Percentiles rank a stretch among this genome's conserved stretches.
Conservation (phyloP, 2,113 vertebrate genomes). For the Microcebus ravelobensis region DNA sequence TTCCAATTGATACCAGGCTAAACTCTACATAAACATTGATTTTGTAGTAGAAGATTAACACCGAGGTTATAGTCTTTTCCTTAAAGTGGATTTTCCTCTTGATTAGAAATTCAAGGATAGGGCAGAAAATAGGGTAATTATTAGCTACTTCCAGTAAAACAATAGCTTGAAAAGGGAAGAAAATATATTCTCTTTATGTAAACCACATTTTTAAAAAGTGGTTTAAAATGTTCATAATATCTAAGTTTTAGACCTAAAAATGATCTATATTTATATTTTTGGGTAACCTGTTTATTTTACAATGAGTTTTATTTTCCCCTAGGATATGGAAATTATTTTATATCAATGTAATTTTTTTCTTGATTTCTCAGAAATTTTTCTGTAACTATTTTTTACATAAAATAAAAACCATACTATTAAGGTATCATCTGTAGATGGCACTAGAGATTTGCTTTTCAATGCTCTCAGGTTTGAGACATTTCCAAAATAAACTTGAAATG, state of each 20-base stretch:
- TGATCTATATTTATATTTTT: neutral
- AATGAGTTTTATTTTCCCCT: neutral
- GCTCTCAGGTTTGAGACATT: neutral
- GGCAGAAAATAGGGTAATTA: neutral
- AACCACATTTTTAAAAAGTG: neutral
- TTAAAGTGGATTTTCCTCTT: neutral
- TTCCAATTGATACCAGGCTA: neutral
- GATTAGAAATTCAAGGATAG: neutral
- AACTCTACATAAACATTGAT: neutral
- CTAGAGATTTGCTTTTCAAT: conserved; percentile 26
- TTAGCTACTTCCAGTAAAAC: neutral
- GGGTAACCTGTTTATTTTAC: neutral
- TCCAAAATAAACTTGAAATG: conserved; percentile 15
- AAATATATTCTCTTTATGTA: neutral
- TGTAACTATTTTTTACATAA: neutral
- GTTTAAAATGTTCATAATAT: neutral
- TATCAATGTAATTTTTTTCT: neutral
- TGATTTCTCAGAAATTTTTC: conserved; percentile 16
- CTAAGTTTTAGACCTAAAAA: neutral
- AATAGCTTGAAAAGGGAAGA: neutral
- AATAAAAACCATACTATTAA: neutral
- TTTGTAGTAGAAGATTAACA: neutral
- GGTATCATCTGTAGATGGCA: neutral
- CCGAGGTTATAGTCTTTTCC: neutral
- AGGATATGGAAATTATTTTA: neutral